phyloP scores from a whole-genome alignment of 2,888 invertebrate species.

The Helicoverpa assulta region DNA sequence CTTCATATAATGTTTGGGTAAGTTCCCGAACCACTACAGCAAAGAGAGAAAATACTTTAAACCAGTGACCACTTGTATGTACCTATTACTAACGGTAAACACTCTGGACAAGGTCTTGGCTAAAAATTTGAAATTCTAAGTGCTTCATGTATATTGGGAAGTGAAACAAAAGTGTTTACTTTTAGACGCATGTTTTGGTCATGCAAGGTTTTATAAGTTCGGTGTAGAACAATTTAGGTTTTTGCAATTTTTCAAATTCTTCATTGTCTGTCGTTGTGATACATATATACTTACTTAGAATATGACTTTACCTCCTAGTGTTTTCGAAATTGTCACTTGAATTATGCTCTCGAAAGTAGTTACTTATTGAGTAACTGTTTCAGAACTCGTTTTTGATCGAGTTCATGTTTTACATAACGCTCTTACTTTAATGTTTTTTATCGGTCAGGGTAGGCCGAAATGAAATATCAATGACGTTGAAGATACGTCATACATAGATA shows the following conservation, averaged over 20 bases:
- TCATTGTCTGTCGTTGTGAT: no score
- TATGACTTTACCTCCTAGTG: no score
- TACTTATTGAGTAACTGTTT: background rate
- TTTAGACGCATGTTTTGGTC: background rate
- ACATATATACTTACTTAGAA: no score
- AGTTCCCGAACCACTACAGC: no score
- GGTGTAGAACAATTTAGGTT: no score
- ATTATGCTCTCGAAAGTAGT: slow-evolving; percentile 8
- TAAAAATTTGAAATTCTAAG: background rate
- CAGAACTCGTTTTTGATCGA: slow-evolving; percentile 32
- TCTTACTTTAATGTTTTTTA: background rate
- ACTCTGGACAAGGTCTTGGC: background rate
- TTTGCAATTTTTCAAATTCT: no score
- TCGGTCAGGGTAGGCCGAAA: background rate
- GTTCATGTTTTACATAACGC: slow-evolving; percentile 15
- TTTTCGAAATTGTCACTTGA: background rate
- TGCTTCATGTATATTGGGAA: background rate
- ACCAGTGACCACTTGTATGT: background rate
- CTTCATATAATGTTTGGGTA: no score
- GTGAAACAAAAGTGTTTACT: background rate
- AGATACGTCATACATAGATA: background rate
- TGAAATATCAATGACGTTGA: background rate
- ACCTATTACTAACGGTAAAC: background rate
- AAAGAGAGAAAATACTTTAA: no score
- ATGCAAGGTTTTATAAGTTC: no score